Base-by-base conservation (phyloP, 2,888 invertebrate genomes). In the Melanotus villosus region DNA sequence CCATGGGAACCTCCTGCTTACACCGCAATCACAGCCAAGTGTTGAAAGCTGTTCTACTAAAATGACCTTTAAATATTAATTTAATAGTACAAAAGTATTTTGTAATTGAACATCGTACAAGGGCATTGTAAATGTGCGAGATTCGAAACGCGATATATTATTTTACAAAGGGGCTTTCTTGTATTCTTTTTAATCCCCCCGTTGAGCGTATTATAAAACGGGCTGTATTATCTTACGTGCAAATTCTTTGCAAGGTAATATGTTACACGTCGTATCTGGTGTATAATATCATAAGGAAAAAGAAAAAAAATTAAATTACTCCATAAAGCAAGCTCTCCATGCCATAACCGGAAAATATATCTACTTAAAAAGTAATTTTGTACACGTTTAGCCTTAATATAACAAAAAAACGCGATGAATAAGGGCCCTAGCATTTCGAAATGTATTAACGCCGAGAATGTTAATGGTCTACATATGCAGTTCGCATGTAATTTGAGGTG, bases 401-500 rank as follows among this genome's bases (percentile, higher is more conserved):
- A 5, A 10, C 6, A 36, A 52, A 36, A 54, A 56, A 34, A 23
- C 18, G 23, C 23, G 2, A 47, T 32, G 52, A 52, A 32, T 52
- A 32, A 32, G 30, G 26, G 26, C 10, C n/a, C 32, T n/a, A 23
- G 9, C 16, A 16, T 52, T 47, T 23, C 21, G 26, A 12, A 36
- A 36, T 18, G 34, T 36, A 56, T 56, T 18, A 12, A 14, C 26
- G 19, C 12, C 19, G 19, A 38, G 36, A 38, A 70, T 73, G 71
- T 70, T 72, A 72, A 74, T 74, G 70, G 72, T 73, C 70, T 65
- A 73, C 68, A 72, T 75, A 75, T 75, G 74, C 73, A 73, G 54
- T 68, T 70, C 63, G 74, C 74, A 74, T 75, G 70, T 75, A 75
- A 73, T 73, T 73, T 68, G 73, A 73, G 67, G 67, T 70, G 73